A percentile compares a stretch with the other conserved stretches of the same genome.
These are phyloP conservation scores for Episyrphus balteatus DNA, from an alignment of 1,140 invertebrate genomes.

Conservation along the genomic window DNA sequence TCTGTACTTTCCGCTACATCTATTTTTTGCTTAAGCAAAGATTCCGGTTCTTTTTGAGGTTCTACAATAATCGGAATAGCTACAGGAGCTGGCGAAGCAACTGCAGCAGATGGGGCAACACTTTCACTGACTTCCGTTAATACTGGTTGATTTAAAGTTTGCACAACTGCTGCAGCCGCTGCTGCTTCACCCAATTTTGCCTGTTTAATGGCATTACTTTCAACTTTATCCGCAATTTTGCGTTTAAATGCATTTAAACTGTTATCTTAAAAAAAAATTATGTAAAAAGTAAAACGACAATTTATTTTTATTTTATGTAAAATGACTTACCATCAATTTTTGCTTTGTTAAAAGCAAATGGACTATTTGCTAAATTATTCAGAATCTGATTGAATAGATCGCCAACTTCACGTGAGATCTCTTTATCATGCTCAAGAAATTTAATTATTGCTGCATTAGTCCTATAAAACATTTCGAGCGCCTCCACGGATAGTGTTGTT, in stretches of 20 bases:
- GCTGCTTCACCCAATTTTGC: too few species aligned
- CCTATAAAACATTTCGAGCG: slow-evolving; percentile 73
- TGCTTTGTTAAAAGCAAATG: slow-evolving; percentile 38
- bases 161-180: not conserved
- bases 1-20: too few species aligned
- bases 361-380: slow-evolving; percentile 33
- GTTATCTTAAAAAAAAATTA: not conserved
- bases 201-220: not conserved
- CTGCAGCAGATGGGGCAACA: too few species aligned
- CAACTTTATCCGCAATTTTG: not conserved
- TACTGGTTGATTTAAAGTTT: not conserved
- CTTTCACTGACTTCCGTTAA: not conserved
- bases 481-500: slow-evolving; percentile 75
- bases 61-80: too few species aligned
- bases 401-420: slow-evolving; percentile 28
- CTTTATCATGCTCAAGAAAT: slow-evolving; percentile 57
- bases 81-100: too few species aligned
- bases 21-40: too few species aligned
- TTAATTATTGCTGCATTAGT: slow-evolving; percentile 80
- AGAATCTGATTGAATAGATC: slow-evolving; percentile 37
- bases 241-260: slow-evolving; percentile 7
- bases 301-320: too few species aligned
- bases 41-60: too few species aligned
- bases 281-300: not conserved
- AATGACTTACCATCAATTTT: slow-evolving; percentile 27